Evolutionary conservation across 2,797 vertebrate genomes (phyloP), one percentile per base, ranked within the genome.

Genomic region (Pangasius djambal): DNA sequence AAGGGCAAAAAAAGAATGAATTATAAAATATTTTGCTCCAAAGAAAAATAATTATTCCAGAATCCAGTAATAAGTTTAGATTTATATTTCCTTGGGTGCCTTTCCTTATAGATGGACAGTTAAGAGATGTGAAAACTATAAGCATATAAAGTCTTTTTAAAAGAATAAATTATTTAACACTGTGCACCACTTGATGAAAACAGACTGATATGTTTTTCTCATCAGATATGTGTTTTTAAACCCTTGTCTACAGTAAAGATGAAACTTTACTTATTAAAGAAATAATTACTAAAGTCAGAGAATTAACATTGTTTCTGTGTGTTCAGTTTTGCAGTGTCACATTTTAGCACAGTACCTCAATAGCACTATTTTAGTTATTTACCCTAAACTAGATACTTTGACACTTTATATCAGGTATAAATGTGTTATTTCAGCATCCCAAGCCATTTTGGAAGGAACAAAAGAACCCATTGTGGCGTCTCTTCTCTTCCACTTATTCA

Each of bases 401-500:
- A 22, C n/a, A 85, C 44, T 52, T 52, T 55, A 85, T 34, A 69
- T 83, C 16, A 84, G 63, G 44, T 67, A 22, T 69, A 85, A 55
- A 52, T 0, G 20, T 85, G 16, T 70, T 55, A 55, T 70, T 55
- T 65, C 61, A 48, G 12, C 81, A 44, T 22, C 52, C n/a, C 3
- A 31, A 22, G 20, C 25, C 40, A 52, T 85, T 85, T 6, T 52
- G 28, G 44, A 69, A 69, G 44, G 5, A 69, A 69, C 28, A 50
- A 69, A 85, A 31, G 61, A 52, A 13, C 10, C 25, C 40, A 50
- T 34, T 55, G 65, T 70, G 9, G 5, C 4, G 4, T 70, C 83
- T 70, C 65, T 34, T 85, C 82, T 31, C 40, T 82, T 82, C 31
- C 55, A 28, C 57, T 63, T 63, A 83, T 83, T 40, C 57, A 40